These are phyloP conservation scores for Catocala nupta DNA, from an alignment of 2,888 invertebrate species.

Conservation along the genomic window DNA sequence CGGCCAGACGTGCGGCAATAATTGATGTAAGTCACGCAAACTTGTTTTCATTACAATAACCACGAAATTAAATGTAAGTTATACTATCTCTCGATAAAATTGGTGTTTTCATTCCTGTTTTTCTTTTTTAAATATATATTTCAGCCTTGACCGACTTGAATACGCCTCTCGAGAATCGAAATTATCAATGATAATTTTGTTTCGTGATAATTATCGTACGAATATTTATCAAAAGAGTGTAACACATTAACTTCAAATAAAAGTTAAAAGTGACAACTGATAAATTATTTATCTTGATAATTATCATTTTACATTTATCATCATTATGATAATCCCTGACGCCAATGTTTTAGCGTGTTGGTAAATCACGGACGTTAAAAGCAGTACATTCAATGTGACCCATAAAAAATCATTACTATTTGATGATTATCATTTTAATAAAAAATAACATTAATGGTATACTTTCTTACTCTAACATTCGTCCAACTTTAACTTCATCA, in stretches of 20 bases:
- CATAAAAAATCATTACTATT: slow-evolving; percentile 38
- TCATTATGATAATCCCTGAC: not conserved
- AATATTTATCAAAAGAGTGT: too few relatives aligned
- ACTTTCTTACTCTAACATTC: slow-evolving; percentile 66
- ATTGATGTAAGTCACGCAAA: slow-evolving; percentile 1
- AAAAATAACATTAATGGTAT: slow-evolving; percentile 73
- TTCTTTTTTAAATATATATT: slow-evolving; percentile 8
- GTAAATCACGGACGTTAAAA: slow-evolving; percentile 30
- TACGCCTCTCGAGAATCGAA: slow-evolving; percentile 1
- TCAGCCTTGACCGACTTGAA: slow-evolving; percentile 14
- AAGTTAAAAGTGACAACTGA: too few relatives aligned
- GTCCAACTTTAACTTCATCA: slow-evolving; percentile 44
- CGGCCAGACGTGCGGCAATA: not conserved
- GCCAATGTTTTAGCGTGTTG: slow-evolving; percentile 14
- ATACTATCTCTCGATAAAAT: slow-evolving; percentile 8
- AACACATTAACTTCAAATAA: too few relatives aligned
- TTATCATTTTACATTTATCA: too few relatives aligned
- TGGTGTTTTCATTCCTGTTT: slow-evolving; percentile 17
- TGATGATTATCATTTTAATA: slow-evolving; percentile 54
- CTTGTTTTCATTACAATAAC: slow-evolving; percentile 8
- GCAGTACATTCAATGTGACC: slow-evolving; percentile 25
- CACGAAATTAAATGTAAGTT: slow-evolving; percentile 7
- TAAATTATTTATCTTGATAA: too few relatives aligned
- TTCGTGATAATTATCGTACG: too few relatives aligned
- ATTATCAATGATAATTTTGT: too few relatives aligned